A percentile compares a stretch with the other conserved stretches of the same genome.
phyloP scores from a whole-genome alignment of 1,140 invertebrate species.

The Tetranychus cinnabarinus region DNA sequence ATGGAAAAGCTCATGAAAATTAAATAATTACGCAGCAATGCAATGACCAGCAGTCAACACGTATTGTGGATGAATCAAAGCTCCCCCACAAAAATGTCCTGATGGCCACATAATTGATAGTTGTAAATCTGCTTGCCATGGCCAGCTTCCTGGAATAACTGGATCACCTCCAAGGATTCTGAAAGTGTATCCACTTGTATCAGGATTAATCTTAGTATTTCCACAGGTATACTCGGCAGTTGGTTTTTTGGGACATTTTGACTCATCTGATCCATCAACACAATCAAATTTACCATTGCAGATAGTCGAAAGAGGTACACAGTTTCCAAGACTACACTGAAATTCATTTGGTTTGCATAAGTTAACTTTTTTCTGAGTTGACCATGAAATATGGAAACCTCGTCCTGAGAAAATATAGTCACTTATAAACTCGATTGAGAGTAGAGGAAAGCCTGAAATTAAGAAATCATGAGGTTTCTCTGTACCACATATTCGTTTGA shows the following conservation, averaged over 20 bases:
- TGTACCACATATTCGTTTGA: neutral
- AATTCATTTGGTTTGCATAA: neutral
- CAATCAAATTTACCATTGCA: constrained; percentile 74
- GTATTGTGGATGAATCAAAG: neutral
- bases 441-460: neutral
- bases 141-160: constrained; percentile 17
- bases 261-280: constrained; percentile 59
- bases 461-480: neutral
- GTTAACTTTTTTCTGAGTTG: neutral
- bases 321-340: neutral
- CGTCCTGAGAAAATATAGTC: neutral
- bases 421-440: neutral
- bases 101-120: constrained; percentile 1
- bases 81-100: constrained; percentile 14
- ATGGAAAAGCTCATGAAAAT: neutral
- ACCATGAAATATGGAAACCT: neutral
- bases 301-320: constrained; percentile 23
- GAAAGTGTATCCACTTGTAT: neutral
- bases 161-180: constrained; percentile 20
- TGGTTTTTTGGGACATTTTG: constrained; percentile 9
- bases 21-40: constrained; percentile 16
- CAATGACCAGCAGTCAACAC: constrained; percentile 12
- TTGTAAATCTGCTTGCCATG: constrained; percentile 19
- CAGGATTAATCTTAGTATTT: neutral
- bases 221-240: neutral